Base-by-base conservation (phyloP, 2,888 invertebrate genomes). In the Pachydiplax longipennis region DNA sequence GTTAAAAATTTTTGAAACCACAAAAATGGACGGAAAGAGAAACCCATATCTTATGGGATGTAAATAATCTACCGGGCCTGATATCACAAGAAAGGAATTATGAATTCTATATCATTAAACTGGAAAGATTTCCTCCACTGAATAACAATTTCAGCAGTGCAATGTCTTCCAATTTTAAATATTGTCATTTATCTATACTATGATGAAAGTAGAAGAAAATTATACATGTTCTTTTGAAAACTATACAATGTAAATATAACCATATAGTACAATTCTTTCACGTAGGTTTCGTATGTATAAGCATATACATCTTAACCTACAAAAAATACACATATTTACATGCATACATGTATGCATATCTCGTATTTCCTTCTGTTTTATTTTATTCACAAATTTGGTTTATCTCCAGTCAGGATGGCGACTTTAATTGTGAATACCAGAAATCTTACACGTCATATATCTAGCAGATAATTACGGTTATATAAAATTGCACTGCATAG, bases 1-100 rank as follows among this genome's bases (percentile, higher is more conserved):
- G 61, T 87, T 87, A 87, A 87, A 87, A 87, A 87, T 65, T 87
- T 87, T 87, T 87, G 65, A 37, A 87, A 37, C 83, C 53, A 87
- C 58, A 65, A 87, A 87, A 87, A 61, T 61, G 37, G 87, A 61
- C n/a, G 87, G 61, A 58, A 61, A 13, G 31, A 73, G 73, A 73
- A 73, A 31, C 73, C 37, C 61, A 31, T 61, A 40, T 35, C 18
- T 58, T 22, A 87, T 87, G 61, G 61, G 22, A 10, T 87, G 65
- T 87, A 87, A 87, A 87, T 58, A 37, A 87, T 87, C 87, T 87
- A 87, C 61, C 87, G 61, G 61, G 31, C 4, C 37, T 65, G 87
- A 65, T 37, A 87, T 35, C 37, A 87, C 87, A 37, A 87, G n/a
- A 87, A 87, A 35, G 87, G 35, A 87, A 40, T 65, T 10, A 53